These are phyloP conservation scores for Leptinotarsa undecemlineata DNA, from an alignment of 1,140 invertebrate genomes.

Conservation along the genomic window DNA sequence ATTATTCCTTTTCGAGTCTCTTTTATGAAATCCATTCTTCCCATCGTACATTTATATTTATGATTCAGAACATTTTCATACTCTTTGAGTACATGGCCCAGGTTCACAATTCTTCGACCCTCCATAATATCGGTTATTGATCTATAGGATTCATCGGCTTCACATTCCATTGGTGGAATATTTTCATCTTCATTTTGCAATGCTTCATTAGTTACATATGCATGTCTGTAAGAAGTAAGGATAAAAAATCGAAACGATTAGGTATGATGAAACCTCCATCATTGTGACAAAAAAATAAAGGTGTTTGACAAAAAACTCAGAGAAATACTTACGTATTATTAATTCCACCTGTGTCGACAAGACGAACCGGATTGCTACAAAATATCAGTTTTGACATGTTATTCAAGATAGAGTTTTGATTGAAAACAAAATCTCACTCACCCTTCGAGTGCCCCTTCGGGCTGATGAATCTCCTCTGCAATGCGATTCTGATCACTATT, in stretches of 20 bases:
- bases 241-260: not conserved
- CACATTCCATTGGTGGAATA: conserved; percentile 15
- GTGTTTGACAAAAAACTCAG: conserved; percentile 12
- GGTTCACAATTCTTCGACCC: conserved; percentile 11
- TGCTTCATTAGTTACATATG: conserved; percentile 8
- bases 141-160: conserved; percentile 15
- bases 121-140: conserved; percentile 18
- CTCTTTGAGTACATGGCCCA: conserved; percentile 16
- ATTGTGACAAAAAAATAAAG: conserved; percentile 2
- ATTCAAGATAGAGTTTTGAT: not conserved
- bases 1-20: conserved; percentile 13
- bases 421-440: not conserved
- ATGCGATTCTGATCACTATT: conserved; percentile 8
- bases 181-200: conserved; percentile 9
- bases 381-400: conserved; percentile 9
- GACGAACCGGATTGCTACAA: not conserved
- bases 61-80: conserved; percentile 18
- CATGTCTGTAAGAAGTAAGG: conserved; percentile 11
- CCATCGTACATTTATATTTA: conserved; percentile 15
- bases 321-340: conserved; percentile 14
- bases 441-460: not conserved
- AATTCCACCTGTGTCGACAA: conserved; percentile 5
- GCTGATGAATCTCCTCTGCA: not conserved
- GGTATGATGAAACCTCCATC: not conserved
- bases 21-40: conserved; percentile 8